These are phyloP conservation scores for Salmo trutta DNA, from an alignment of 2,797 vertebrate genomes.

Conservation along the genomic window DNA sequence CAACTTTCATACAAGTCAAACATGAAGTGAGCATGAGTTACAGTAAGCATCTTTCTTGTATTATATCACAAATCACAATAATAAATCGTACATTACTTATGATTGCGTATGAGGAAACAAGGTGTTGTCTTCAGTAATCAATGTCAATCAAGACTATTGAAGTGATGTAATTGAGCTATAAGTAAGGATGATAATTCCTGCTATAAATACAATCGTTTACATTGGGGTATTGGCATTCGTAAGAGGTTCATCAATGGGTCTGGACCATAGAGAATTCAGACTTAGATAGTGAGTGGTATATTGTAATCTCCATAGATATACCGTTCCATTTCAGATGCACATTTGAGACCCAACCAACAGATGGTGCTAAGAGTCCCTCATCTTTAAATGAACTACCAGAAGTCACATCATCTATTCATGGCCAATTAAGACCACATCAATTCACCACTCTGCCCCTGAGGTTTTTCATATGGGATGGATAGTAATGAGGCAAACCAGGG, in stretches of 20 bases:
- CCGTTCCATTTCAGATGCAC: not conserved
- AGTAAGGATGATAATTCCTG: not conserved
- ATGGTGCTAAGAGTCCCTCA: constrained; percentile 4
- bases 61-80: not conserved
- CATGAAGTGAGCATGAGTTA: not conserved
- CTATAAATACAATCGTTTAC: not conserved
- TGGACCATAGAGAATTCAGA: not conserved
- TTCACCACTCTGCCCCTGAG: not conserved
- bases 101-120: not conserved
- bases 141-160: not conserved
- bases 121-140: not conserved
- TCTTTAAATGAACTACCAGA: not conserved
- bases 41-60: not conserved
- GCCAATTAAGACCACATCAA: too few relatives aligned
- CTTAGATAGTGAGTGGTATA: not conserved
- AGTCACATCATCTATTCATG: not conserved
- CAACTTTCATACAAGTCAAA: not conserved
- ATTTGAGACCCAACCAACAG: not conserved
- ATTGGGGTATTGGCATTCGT: not conserved
- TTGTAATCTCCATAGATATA: not conserved
- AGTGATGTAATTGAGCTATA: not conserved
- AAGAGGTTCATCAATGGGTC: not conserved
- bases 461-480: not conserved
- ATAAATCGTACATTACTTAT: not conserved
- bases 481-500: too few relatives aligned